Percentiles rank a stretch among this genome's conserved stretches.
Evolutionary conservation across 1,140 invertebrate genomes (phyloP).

Genomic region (Streblospio benedicti): DNA sequence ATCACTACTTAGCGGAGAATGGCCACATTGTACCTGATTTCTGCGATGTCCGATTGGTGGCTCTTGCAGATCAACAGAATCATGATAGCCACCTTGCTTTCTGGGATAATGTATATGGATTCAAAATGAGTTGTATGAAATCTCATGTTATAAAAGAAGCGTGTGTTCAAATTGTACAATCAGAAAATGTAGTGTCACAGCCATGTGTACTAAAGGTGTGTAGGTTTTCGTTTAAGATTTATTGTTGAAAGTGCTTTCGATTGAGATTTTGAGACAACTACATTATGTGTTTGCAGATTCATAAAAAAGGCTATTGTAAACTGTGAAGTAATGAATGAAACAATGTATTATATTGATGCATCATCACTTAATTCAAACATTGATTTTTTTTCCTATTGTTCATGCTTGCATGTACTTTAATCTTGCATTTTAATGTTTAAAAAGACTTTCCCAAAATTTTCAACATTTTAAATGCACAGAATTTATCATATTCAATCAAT

Average conservation of each 20-base stretch:
- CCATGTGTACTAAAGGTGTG: conserved; percentile 36
- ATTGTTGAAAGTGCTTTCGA: not conserved
- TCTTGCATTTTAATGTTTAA: no score
- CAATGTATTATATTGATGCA: no score
- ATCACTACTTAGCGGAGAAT: conserved; percentile 32
- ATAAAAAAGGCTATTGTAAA: not conserved
- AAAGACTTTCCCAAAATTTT: no score
- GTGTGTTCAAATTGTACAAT: conserved; percentile 30
- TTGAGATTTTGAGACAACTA: not conserved
- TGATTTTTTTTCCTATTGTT: conserved; percentile 14
- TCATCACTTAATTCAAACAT: no score
- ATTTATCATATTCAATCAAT: no score
- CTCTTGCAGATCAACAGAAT: conserved; percentile 30
- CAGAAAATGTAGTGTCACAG: conserved; percentile 28
- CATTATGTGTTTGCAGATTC: not conserved
- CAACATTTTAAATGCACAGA: no score
- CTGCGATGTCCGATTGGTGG: conserved; percentile 37
- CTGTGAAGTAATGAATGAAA: no score
- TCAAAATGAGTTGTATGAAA: conserved; percentile 45
- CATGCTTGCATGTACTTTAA: no score
- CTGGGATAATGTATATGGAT: conserved; percentile 47
- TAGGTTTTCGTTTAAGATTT: not conserved
- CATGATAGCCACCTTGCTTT: conserved; percentile 30
- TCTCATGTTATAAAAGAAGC: conserved; percentile 34
- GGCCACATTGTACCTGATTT: conserved; percentile 35